phyloP scores from a whole-genome alignment of 53 echinoderm and acorn worm species.

The Henricia sp. region DNA sequence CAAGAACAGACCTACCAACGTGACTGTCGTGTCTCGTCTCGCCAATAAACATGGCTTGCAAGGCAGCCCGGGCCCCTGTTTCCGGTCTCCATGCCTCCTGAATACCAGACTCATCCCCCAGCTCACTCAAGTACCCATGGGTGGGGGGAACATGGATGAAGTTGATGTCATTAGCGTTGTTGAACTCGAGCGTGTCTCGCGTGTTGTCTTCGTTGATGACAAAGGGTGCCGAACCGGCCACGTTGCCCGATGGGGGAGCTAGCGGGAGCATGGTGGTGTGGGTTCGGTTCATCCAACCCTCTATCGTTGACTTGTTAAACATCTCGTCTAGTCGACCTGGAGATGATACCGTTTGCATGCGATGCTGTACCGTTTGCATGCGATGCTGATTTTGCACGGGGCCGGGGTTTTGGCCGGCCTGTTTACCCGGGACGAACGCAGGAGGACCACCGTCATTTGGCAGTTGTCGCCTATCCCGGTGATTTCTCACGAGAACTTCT shows the following conservation, averaged over 20 bases:
- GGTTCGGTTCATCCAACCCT: background rate
- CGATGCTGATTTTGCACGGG: background rate
- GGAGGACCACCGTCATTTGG: too few species aligned
- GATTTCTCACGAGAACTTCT: too few species aligned
- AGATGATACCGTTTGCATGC: background rate
- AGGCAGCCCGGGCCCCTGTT: background rate
- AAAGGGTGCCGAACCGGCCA: background rate
- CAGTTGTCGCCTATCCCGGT: too few species aligned
- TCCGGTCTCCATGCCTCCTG: background rate
- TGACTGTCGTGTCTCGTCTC: too few species aligned
- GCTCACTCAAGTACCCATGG: background rate
- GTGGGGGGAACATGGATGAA: background rate
- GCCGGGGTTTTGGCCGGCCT: background rate
- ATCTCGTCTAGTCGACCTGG: background rate
- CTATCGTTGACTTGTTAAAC: background rate
- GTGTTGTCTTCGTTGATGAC: slow-evolving; percentile 41
- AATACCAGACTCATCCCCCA: background rate
- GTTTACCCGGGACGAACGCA: too few species aligned
- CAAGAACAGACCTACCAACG: too few species aligned
- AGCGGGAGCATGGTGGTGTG: background rate
- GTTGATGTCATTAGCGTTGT: slow-evolving; percentile 44
- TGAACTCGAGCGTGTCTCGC: slow-evolving; percentile 7
- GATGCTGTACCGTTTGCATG: background rate
- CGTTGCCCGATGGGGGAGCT: background rate
- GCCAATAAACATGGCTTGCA: too few species aligned